Base-by-base conservation (phyloP, 2,113 vertebrate genomes). In the Oostethus manadensis region DNA sequence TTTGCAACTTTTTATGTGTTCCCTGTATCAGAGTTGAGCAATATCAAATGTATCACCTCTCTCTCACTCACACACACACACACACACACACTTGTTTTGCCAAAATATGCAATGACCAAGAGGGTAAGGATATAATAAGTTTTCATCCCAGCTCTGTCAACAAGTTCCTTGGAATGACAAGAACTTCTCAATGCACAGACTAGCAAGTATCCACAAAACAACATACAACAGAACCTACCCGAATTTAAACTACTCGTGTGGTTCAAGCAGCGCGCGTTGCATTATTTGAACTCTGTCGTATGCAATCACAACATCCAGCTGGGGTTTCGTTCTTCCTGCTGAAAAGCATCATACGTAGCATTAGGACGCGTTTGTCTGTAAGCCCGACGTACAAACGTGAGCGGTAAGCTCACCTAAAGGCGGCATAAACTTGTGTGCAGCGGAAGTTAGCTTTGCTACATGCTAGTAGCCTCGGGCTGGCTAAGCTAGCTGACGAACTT, bases 401-500 rank as follows among this genome's bases (percentile, higher is more conserved):
- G 16, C 8, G 7, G 6, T 50, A 10, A 46, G 7, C 1, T 11
- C n/a, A 10, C 10, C 16, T 15, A 20, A 10, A 23, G 9, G 51
- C 13, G 11, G 2, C 1, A 18, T n/a, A 10, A 35, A 54, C 29
- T 15, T 14, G 11, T 20, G 14, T 55, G 50, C 13, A 42, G 40
- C 29, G 54, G 54, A 48, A 74, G 74, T 76, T 79, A 76, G 68
- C 65, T 38, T 10, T n/a, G 44, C 58, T 21, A 49, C 63, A 56
- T 68, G 76, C 80, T 85, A 73, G 15, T 9, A n/a, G 14, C 78
- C 85, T 80, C 80, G 43, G 82, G 51, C 58, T 26, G 1, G 79
- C 80, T 82, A 86, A 64, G 76, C 77, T 79, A 78, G 58, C 60
- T 64, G 57, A 71, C 70, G 18, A 85, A 86, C 70, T 81, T 76